Evolutionary conservation across 2,888 invertebrate genomes (phyloP), one percentile per base, ranked within the genome.

Genomic region (Habrosyne pyritoides): DNA sequence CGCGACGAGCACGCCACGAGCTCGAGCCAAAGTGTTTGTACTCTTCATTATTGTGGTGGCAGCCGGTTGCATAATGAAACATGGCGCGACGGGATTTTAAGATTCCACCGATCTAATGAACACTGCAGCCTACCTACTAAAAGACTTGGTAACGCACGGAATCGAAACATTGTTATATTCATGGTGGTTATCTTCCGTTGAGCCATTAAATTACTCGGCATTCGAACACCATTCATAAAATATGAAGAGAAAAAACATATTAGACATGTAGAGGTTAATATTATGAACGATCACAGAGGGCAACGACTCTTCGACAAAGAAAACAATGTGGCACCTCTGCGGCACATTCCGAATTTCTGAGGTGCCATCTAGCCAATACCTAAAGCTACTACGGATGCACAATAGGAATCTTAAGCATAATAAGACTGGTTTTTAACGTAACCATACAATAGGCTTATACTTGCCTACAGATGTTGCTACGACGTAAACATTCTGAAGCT

Each of bases 1-100:
- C 80, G 76, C 67, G 81, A 71, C 72, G 70, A 76, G 71, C 86
- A 84, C 83, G 84, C 78, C 72, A 73, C 73, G 61, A 56, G 65
- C 74, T 74, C 72, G 69, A 71, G 75, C 72, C 73, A 69, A 71
- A 64, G 69, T 80, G 76, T 86, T 84, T 84, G 79, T 70, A 63
- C 64, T 73, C 62, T 71, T 81, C 67, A 74, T 84, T 84, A 81
- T 65, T 63, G 63, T 65, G 61, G 61, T 63, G 53, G 67, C 63
- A 67, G 52, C 61, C 58, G 53, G 64, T 77, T 77, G 69, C 72
- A 70, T 72, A 73, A 73, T 73, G 55, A 59, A 65, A 59, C 61
- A 67, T 64, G 50, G 30, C 56, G 55, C 57, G 56, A 52, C 60
- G 71, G 66, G 71, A 71, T 57, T 52, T 55, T 53, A 42, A 49